Evolutionary conservation across 1,140 invertebrate genomes (phyloP), one percentile per base, ranked within the genome.

Genomic region (Venturia canescens): DNA sequence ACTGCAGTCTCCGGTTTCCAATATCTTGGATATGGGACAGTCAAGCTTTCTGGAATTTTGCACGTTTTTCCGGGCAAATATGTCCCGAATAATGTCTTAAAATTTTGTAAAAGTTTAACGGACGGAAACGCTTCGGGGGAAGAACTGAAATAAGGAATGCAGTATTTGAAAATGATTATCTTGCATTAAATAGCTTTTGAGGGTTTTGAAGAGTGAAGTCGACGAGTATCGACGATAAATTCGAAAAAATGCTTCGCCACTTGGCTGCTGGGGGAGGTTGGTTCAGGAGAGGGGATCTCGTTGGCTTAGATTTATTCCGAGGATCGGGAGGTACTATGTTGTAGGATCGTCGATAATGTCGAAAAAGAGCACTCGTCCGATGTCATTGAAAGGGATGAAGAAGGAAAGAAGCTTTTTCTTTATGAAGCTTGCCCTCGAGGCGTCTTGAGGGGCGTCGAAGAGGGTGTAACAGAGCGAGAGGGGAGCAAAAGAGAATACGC

Each of bases 331-430:
- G 57, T n/a, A 50, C 23, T 26, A 44, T 53, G 67, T 76, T 26
- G 27, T 76, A 67, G 38, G 66, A 67, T 72, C 21, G 38, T 72
- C 38, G 44, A 50, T 72, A 72, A 74, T 66, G 18, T 18, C 23
- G 63, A 53, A 67, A 81, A 76, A 81, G 74, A 50, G 53, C 79
- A 81, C 57, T 76, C 72, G 38, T 75, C 72, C 63, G 69, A 53
- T 81, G 26, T 71, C 57, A 34, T 6, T 67, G 72, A 26, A 38
- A 38, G 18, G 29, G 44, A 72, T 15, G 70, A 72, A 29, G 7
- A 72, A 21, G 21, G 13, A 60, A 60, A n/a, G n/a, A 60, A 60
- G 21, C 57, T 21, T 60, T 72, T 9, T 60, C 18, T 72, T 26
- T 72, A 72, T 53, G 50, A 53, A 72, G 70, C 29, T 38, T 72